Base-by-base conservation (phyloP, 2,888 invertebrate genomes). In the Eupithecia subfuscata region DNA sequence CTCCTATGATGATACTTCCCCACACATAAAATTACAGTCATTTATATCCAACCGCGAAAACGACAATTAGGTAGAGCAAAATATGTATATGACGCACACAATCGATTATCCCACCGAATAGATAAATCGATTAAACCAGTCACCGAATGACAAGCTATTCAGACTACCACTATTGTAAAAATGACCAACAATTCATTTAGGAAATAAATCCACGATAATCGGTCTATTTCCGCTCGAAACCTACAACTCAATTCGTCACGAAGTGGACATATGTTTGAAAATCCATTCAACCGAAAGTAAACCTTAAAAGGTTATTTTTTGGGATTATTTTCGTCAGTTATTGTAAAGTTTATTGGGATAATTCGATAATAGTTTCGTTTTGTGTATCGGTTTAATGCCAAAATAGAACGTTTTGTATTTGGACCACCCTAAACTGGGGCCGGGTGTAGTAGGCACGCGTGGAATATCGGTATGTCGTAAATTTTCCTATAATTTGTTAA, bases 141-240 rank as follows among this genome's bases (percentile, higher is more conserved):
- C 63, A 73, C 73, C 60, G 16, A 72, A 65, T 71, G 69, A 74
- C 63, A 70, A 69, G 64, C 73, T 71, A 71, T 80, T 77, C 75
- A 75, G 74, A 73, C 77, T 67, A 76, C 73, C 75, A 71, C 77
- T 75, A 81, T 80, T 71, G 77, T 81, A 75, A 80, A 80, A 81
- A 81, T 80, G 77, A 78, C 81, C 80, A 80, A 60, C 60, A 60
- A 79, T 78, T 76, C 79, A 72, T 73, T 76, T 79, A 75, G 78
- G 75, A 77, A 79, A 80, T 82, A 90, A 75, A 92, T 93, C 90
- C 89, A 85, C 86, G 82, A 77, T 81, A 93, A 94, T 94, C 90
- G 92, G 88, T 91, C 92, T 87, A 94, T 94, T 93, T 94, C 93
- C 91, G 89, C 80, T 81, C 84, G 80, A 88, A 89, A 89, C 85